Base-by-base conservation (phyloP, 2,888 invertebrate genomes). In the Antheraea yamamai region DNA sequence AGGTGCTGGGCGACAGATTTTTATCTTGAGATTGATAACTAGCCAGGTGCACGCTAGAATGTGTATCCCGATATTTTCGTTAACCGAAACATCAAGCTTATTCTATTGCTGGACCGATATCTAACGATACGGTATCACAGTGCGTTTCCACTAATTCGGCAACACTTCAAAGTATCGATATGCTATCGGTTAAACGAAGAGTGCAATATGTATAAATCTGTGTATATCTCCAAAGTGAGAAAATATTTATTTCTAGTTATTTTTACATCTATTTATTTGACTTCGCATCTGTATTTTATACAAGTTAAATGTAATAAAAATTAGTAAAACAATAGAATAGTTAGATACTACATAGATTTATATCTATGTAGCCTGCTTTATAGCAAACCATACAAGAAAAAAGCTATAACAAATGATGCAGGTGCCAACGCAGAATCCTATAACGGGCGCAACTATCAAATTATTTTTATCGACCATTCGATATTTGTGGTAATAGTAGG, bases 391-490 rank as follows among this genome's bases (percentile, higher is more conserved):
- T 23, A 20, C n/a, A 61, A 61, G 7, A 23, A n/a, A 30, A 64
- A 75, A 66, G 52, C 23, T 30, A 35, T 58, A 74, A 75, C 72
- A 55, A 61, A 75, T 74, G 70, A 70, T 73, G 78, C 78, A 78
- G 76, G 64, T 74, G 76, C 70, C 51, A 73, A 74, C 61, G 73
- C 79, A 76, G 76, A 75, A 75, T 75, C 82, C 86, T 87, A 87
- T 88, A 90, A 90, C 90, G 89, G 87, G 84, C 84, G 85, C 91
- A 91, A 92, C 93, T 91, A 92, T 90, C 89, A 90, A 92, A 92
- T 92, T 91, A 92, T 89, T 89, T 83, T 88, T 87, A 90, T 88
- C 86, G 88, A 85, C 83, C 89, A 89, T 88, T 85, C 86, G 89
- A 89, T 91, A 90, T 89, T 87, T 81, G 81, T 80, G 79, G 82